Conservation (phyloP, 2,888 invertebrate genomes). For the Micoletzkya japonica region DNA sequence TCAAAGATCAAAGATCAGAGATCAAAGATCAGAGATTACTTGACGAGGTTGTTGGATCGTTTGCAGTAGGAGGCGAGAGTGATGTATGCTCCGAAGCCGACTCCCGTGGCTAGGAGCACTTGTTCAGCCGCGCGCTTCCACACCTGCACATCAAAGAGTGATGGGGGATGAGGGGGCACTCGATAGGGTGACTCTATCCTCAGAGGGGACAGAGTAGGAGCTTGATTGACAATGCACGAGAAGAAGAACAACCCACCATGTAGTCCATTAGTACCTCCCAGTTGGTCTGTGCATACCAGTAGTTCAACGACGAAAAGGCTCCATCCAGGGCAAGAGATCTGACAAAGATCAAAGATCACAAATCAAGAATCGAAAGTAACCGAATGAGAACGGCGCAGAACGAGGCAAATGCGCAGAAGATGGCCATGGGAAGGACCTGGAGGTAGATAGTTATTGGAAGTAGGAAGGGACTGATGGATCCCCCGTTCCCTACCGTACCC, state of each 20-base stretch:
- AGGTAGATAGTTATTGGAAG: background rate
- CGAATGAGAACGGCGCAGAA: conserved; percentile 24
- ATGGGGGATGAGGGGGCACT: background rate
- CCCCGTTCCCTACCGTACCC: background rate
- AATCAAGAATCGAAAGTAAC: background rate
- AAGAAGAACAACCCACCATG: conserved; percentile 29
- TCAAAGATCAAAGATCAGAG: background rate
- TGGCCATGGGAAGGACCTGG: conserved; percentile 25
- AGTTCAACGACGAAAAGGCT: conserved; percentile 47
- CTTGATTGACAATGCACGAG: background rate
- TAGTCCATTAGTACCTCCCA: conserved; percentile 58
- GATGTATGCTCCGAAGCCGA: conserved; percentile 63
- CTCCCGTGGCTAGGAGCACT: conserved; percentile 58
- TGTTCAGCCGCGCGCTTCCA: conserved; percentile 61
- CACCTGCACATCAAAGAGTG: conserved; percentile 37
- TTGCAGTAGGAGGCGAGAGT: conserved; percentile 63
- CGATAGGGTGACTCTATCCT: background rate
- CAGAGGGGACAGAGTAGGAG: background rate
- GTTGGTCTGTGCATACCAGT: conserved; percentile 53
- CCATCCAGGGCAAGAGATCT: conserved; percentile 47
- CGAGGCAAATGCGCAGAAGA: conserved; percentile 12
- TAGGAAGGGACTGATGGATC: background rate
- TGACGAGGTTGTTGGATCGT: conserved; percentile 61
- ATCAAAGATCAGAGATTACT: conserved; percentile 35
- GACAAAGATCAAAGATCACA: background rate